Evolutionary conservation across 2,888 invertebrate genomes (phyloP).

Genomic region (Eristalis pertinax): DNA sequence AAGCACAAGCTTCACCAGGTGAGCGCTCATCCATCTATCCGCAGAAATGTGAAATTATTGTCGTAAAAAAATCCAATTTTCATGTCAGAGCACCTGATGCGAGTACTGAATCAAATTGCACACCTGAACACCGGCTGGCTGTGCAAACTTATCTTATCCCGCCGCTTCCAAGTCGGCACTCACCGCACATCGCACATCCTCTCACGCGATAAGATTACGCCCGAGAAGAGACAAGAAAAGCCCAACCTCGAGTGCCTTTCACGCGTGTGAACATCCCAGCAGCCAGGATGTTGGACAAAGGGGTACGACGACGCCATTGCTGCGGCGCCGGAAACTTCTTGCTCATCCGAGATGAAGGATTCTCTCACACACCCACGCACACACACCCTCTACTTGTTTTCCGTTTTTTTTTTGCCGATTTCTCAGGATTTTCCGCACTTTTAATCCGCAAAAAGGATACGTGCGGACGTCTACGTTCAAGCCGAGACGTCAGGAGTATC

Average conservation of each 20-base stretch:
- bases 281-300: background rate
- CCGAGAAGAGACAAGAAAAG: background rate
- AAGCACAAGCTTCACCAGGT: slow-evolving; percentile 45
- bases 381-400: background rate
- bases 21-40: slow-evolving; percentile 42
- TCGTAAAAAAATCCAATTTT: slow-evolving; percentile 64
- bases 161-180: background rate
- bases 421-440: background rate
- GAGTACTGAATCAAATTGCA: slow-evolving; percentile 61
- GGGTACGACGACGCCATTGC: background rate
- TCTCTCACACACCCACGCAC: background rate
- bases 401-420: background rate
- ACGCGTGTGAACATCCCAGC: background rate
- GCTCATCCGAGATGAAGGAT: background rate
- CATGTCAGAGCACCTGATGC: slow-evolving; percentile 61
- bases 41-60: slow-evolving; percentile 30
- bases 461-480: too few relatives aligned
- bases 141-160: slow-evolving; percentile 30
- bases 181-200: background rate
- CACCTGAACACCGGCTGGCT: slow-evolving; percentile 23
- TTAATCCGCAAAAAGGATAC: background rate
- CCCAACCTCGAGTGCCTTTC: background rate
- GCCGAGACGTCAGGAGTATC: background rate
- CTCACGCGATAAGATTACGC: background rate
- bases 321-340: background rate